Evolutionary conservation across 2,888 invertebrate species (phyloP).

Genomic region (Ectemnius cavifrons): DNA sequence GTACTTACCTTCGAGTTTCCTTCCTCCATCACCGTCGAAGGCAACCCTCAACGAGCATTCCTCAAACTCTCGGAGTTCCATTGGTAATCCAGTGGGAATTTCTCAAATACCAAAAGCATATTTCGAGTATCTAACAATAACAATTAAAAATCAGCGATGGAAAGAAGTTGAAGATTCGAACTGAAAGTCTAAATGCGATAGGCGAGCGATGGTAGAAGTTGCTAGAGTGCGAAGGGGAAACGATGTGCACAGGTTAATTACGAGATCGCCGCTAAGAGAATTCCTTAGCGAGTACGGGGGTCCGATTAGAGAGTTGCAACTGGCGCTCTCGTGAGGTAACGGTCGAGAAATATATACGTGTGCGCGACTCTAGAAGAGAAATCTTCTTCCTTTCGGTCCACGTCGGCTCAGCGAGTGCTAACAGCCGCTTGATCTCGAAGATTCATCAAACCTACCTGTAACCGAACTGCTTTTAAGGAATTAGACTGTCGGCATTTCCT

Average conservation of each 20-base stretch:
- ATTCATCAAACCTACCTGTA: slow-evolving; percentile 20
- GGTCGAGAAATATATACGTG: slow-evolving; percentile 45
- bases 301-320: slow-evolving; percentile 52
- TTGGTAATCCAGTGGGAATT: no score
- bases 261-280: slow-evolving; percentile 50
- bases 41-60: no score
- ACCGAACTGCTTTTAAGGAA: no score
- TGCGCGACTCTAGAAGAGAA: slow-evolving; percentile 45
- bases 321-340: slow-evolving; percentile 47
- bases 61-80: no score
- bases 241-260: slow-evolving; percentile 38
- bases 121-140: no score
- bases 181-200: background rate
- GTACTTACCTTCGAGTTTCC: no score
- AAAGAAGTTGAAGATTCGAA: no score
- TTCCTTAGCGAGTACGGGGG: slow-evolving; percentile 40
- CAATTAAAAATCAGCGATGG: no score
- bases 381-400: slow-evolving; percentile 44
- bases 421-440: slow-evolving; percentile 26
- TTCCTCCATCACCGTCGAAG: no score
- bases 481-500: no score
- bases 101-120: no score
- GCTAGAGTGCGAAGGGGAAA: background rate
- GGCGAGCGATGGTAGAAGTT: background rate
- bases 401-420: slow-evolving; percentile 24